These are phyloP conservation scores for Drosophila ustulata DNA, from an alignment of 2,888 invertebrate genomes.

Conservation along the genomic window DNA sequence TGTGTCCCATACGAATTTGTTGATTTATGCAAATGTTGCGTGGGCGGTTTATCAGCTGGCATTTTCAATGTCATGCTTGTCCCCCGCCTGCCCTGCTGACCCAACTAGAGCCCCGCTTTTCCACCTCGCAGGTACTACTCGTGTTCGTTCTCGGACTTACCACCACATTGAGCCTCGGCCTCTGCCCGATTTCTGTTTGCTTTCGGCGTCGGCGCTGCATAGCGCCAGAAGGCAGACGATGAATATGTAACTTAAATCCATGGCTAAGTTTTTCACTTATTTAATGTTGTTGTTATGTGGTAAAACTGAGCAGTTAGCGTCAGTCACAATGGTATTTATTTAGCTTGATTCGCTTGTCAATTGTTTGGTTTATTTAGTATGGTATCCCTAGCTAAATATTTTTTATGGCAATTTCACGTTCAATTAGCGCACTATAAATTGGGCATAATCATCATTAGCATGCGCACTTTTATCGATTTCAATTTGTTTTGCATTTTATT, in stretches of 20 bases:
- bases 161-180: conserved; percentile 97
- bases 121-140: neutral
- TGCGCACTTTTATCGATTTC: conserved; percentile 51
- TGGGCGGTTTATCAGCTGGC: conserved; percentile 48
- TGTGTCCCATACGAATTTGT: conserved; percentile 43
- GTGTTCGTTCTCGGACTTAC: conserved; percentile 87
- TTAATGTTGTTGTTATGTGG: conserved; percentile 9
- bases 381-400: conserved; percentile 35
- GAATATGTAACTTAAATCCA: conserved; percentile 83
- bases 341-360: conserved; percentile 46
- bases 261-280: conserved; percentile 54
- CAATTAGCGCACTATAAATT: conserved; percentile 83
- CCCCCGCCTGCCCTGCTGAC: neutral
- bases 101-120: neutral
- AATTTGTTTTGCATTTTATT: conserved; percentile 58
- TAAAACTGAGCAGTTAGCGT: conserved; percentile 37
- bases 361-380: conserved; percentile 33
- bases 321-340: conserved; percentile 32
- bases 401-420: conserved; percentile 81
- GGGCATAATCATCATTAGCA: conserved; percentile 72
- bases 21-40: conserved; percentile 65
- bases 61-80: conserved; percentile 59
- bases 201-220: conserved; percentile 79
- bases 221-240: conserved; percentile 81
- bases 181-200: conserved; percentile 88